Conservation (phyloP, 2,888 invertebrate species). For the Oxytorus armatus region DNA sequence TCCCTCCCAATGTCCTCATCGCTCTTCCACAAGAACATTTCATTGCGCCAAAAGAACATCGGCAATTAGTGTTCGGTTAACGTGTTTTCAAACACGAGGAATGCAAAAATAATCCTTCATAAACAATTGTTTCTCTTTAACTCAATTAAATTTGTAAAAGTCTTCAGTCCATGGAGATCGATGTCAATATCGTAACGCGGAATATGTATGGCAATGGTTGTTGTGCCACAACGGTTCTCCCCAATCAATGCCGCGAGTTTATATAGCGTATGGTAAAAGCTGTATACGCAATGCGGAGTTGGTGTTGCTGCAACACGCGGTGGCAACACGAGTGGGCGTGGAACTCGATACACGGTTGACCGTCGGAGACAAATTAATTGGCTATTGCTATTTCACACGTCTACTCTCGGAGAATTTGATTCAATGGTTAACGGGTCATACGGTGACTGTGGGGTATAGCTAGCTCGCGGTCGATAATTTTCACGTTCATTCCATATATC, state of each 20-base stretch:
- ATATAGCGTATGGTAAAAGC: constrained; percentile 53
- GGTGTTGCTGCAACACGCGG: constrained; percentile 44
- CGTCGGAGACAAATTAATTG: constrained; percentile 68
- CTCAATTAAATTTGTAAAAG: constrained; percentile 7
- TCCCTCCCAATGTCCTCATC: background rate
- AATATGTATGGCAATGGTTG: background rate
- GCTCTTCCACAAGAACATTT: constrained; percentile 9
- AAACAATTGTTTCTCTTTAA: constrained; percentile 7
- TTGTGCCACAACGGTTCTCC: background rate
- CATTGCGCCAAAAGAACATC: constrained; percentile 12
- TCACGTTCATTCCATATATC: background rate
- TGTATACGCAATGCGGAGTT: constrained; percentile 55
- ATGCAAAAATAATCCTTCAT: background rate
- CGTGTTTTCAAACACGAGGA: constrained; percentile 11
- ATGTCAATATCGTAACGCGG: constrained; percentile 32
- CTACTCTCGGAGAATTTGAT: constrained; percentile 56
- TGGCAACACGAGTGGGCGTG: constrained; percentile 53
- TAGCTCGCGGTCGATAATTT: constrained; percentile 34
- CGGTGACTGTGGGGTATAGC: constrained; percentile 34
- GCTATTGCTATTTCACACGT: constrained; percentile 64
- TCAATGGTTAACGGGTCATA: constrained; percentile 54
- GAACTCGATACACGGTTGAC: constrained; percentile 55
- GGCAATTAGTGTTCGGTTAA: constrained; percentile 21
- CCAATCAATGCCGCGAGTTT: constrained; percentile 54
- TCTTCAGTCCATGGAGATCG: constrained; percentile 1